Conservation (phyloP, 2,888 invertebrate species). For the Psylliodes chrysocephalus region DNA sequence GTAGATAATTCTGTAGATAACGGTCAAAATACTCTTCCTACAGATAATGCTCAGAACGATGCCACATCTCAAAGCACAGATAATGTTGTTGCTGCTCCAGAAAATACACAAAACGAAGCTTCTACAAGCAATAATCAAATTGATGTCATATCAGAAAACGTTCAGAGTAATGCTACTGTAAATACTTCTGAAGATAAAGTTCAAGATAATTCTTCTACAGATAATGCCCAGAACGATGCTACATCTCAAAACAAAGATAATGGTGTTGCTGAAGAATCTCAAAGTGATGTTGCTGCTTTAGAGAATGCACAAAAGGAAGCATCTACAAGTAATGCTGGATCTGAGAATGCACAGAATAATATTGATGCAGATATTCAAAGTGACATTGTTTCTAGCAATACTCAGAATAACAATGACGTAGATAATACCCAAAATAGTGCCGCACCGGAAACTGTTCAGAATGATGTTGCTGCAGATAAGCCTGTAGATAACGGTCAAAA, state of each 20-base stretch:
- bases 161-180: neutral
- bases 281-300: neutral
- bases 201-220: neutral
- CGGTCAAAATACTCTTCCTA: neutral
- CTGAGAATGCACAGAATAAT: neutral
- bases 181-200: neutral
- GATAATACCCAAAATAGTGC: neutral
- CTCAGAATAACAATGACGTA: too few relatives aligned
- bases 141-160: neutral
- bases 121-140: neutral
- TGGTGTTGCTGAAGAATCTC: neutral
- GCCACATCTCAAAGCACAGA: neutral
- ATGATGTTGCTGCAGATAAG: neutral
- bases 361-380: neutral
- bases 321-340: neutral
- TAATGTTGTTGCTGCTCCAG: neutral
- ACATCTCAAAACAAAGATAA: neutral
- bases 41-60: neutral
- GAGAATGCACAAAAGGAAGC: neutral
- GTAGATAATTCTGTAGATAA: neutral
- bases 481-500: neutral
- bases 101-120: neutral
- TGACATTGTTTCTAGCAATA: neutral
- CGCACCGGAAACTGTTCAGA: neutral
- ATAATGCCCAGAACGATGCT: slow-evolving; percentile 2